Evolutionary conservation across 1,140 invertebrate species (phyloP).

Genomic region (Drosophila repletoides): DNA sequence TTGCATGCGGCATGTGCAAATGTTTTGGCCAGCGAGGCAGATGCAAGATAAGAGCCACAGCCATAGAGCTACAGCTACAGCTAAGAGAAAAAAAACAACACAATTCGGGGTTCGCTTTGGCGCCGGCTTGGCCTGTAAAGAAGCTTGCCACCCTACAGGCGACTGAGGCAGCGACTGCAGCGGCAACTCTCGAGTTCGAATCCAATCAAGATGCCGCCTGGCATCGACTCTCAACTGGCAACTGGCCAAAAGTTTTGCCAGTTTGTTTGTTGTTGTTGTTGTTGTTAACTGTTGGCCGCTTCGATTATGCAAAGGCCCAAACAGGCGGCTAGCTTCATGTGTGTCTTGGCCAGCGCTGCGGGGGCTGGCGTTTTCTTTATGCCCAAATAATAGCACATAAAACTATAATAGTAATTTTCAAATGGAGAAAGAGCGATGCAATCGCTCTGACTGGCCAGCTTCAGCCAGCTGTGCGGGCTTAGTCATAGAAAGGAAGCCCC

Average conservation of each 20-base stretch:
- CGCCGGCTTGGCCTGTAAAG: constrained; percentile 51
- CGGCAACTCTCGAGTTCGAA: constrained; percentile 24
- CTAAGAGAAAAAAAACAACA: no score
- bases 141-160: constrained; percentile 72
- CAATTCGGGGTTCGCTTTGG: constrained; percentile 54
- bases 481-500: constrained; percentile 69
- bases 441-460: constrained; percentile 41
- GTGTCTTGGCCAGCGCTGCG: constrained; percentile 67
- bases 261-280: no score
- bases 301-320: constrained; percentile 66
- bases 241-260: constrained; percentile 25
- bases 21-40: constrained; percentile 37
- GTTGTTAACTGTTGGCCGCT: constrained; percentile 17
- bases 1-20: constrained; percentile 25
- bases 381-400: constrained; percentile 80
- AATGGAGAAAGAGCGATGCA: constrained; percentile 77
- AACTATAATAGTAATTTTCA: constrained; percentile 81
- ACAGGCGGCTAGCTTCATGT: constrained; percentile 43
- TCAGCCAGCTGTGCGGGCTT: constrained; percentile 69
- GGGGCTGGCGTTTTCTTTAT: constrained; percentile 73
- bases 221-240: constrained; percentile 35
- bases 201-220: constrained; percentile 75
- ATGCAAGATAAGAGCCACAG: constrained; percentile 31
- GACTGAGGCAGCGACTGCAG: constrained; percentile 30
- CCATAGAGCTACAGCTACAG: neutral